Conservation (phyloP, 1,140 invertebrate genomes). For the Rhopalosiphum padi region DNA sequence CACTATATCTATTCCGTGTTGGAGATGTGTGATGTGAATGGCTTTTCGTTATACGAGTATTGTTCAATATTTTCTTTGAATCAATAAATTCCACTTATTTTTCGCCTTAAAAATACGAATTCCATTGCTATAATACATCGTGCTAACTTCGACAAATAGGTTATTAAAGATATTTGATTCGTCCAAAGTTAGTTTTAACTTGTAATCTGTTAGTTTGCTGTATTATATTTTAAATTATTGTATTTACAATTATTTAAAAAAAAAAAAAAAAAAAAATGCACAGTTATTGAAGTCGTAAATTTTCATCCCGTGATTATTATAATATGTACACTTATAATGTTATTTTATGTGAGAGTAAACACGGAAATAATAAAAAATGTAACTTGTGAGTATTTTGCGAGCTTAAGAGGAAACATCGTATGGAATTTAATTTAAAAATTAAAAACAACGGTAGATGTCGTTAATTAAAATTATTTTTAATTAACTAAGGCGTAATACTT, state of each 20-base stretch:
- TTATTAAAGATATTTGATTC: not conserved
- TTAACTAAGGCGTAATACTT: not conserved
- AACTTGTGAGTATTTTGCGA: not conserved
- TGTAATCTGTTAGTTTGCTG: too few relatives aligned
- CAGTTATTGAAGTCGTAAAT: not conserved
- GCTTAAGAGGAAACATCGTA: not conserved
- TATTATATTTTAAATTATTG: too few relatives aligned
- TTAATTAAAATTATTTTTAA: conserved; percentile 22
- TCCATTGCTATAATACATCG: not conserved
- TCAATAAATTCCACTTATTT: not conserved
- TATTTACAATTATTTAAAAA: too few relatives aligned
- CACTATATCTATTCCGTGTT: not conserved
- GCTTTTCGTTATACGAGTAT: too few relatives aligned
- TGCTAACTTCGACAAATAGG: not conserved
- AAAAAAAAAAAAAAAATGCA: not conserved
- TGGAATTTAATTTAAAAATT: conserved; percentile 31
- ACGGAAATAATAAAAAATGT: not conserved
- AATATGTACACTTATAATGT: not conserved
- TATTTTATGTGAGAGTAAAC: not conserved
- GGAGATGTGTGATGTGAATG: too few relatives aligned
- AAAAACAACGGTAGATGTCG: not conserved
- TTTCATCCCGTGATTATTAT: not conserved
- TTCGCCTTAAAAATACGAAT: not conserved
- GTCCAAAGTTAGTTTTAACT: not conserved
- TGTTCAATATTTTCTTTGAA: not conserved